Conservation (phyloP, 23 tunicate species). For the Clavelina lepadiformis region DNA sequence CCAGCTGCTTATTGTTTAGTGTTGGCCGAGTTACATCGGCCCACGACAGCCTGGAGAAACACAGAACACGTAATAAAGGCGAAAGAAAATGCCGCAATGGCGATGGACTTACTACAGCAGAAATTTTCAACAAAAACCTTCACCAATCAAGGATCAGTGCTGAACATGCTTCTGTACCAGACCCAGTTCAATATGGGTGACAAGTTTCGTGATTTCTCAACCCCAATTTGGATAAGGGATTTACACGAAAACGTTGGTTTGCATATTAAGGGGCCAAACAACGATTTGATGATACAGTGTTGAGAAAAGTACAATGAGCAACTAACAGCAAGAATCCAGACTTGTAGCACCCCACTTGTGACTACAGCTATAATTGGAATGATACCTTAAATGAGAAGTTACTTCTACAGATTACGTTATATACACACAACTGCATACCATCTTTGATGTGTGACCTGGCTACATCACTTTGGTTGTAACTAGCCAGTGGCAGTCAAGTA, state of each 20-base stretch:
- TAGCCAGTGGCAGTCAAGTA: no score
- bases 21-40: constrained; percentile 57
- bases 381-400: no score
- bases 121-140: constrained; percentile 38
- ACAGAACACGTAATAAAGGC: constrained; percentile 45
- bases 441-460: no score
- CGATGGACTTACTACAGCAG: constrained; percentile 29
- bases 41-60: constrained; percentile 45
- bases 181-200: constrained; percentile 15
- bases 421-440: no score
- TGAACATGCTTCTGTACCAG: constrained; percentile 34
- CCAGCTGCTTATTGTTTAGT: constrained; percentile 17
- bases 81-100: constrained; percentile 26
- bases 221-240: no score
- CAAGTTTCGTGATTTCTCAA: constrained; percentile 11
- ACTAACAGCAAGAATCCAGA: background rate
- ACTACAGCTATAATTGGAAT: no score
- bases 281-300: constrained; percentile 68
- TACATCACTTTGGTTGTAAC: no score
- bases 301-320: constrained; percentile 22
- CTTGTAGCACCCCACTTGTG: no score
- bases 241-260: background rate
- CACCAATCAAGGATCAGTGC: constrained; percentile 52
- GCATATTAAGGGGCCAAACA: constrained; percentile 39
- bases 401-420: no score